Percentiles rank a stretch among this genome's conserved stretches.
These are phyloP conservation scores for Patella vulgata DNA, from an alignment of 1,140 invertebrate species.

Conservation along the genomic window DNA sequence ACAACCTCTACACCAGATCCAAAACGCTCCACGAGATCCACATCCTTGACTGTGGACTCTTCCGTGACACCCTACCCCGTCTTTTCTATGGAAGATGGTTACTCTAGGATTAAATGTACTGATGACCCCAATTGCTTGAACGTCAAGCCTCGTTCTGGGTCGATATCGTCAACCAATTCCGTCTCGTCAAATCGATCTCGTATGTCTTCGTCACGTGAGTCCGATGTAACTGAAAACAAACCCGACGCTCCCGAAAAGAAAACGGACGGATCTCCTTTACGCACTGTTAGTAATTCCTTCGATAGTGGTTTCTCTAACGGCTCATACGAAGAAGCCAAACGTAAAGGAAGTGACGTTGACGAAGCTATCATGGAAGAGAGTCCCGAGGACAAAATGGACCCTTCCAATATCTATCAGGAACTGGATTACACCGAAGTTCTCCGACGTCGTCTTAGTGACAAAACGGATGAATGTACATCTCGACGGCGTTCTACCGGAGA, in stretches of 20 bases:
- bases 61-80: neutral
- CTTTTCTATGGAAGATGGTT: neutral
- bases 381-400: neutral
- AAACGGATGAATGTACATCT: neutral
- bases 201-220: neutral
- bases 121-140: neutral
- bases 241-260: slow-evolving; percentile 4
- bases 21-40: too few species aligned
- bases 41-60: neutral
- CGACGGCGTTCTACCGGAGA: slow-evolving; percentile 28
- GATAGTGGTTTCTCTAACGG: slow-evolving; percentile 41
- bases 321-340: slow-evolving; percentile 14
- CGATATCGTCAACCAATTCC: slow-evolving; percentile 3
- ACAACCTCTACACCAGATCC: neutral
- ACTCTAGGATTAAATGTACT: neutral
- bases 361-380: slow-evolving; percentile 7
- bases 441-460: neutral
- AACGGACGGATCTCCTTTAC: slow-evolving; percentile 10
- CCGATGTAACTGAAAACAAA: neutral
- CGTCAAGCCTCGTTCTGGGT: slow-evolving; percentile 1
- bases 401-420: slow-evolving; percentile 14
- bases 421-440: neutral
- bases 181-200: neutral
- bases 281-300: slow-evolving; percentile 34
- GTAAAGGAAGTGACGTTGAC: neutral